A percentile compares a stretch with the other conserved stretches of the same genome.
Evolutionary conservation across 1,140 invertebrate species (phyloP).

Genomic region (Drosophila leontia): DNA sequence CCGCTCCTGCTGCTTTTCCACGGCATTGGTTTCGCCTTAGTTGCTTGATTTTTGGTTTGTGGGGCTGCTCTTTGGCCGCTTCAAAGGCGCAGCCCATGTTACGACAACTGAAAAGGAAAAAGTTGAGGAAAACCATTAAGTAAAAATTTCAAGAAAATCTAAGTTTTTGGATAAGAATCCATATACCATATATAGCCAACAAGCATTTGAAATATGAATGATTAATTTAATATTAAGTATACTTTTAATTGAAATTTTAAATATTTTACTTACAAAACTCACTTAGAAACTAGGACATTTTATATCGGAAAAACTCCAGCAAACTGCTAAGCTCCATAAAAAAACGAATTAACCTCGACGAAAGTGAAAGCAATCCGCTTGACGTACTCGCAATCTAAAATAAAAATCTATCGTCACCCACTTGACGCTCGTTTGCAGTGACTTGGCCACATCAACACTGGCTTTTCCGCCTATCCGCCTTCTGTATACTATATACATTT

Average conservation of each 20-base stretch:
- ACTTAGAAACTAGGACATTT: neutral
- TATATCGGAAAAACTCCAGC: neutral
- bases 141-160: neutral
- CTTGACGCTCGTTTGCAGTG: slow-evolving; percentile 50
- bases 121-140: slow-evolving; percentile 4
- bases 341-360: slow-evolving; percentile 38
- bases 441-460: slow-evolving; percentile 44
- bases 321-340: neutral
- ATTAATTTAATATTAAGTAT: neutral
- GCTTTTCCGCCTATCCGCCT: neutral
- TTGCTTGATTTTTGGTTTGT: slow-evolving; percentile 50
- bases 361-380: slow-evolving; percentile 34
- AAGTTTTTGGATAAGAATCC: too few species aligned
- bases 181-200: neutral
- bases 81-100: slow-evolving; percentile 84
- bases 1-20: slow-evolving; percentile 19
- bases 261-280: too few species aligned
- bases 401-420: slow-evolving; percentile 58
- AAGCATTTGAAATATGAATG: neutral
- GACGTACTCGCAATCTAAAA: slow-evolving; percentile 29
- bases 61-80: slow-evolving; percentile 71
- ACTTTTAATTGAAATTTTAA: neutral
- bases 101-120: slow-evolving; percentile 65
- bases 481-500: slow-evolving; percentile 14
- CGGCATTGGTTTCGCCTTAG: slow-evolving; percentile 55